Evolutionary conservation across 2,113 vertebrate genomes (phyloP), one percentile per base, ranked within the genome.

Genomic region (Shinisaurus crocodilurus): DNA sequence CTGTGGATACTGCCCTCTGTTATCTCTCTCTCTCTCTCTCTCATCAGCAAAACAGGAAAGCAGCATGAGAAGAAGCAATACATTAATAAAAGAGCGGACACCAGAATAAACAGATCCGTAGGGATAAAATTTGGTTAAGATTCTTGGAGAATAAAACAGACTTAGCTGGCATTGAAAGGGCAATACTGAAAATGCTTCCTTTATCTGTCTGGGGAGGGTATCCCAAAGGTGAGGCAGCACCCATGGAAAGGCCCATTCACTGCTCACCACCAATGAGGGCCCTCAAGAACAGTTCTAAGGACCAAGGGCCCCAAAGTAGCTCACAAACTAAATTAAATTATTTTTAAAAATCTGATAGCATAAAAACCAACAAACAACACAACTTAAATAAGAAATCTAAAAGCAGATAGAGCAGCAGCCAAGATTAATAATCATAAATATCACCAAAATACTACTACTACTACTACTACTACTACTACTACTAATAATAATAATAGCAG

Each of bases 51-150:
- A n/a, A n/a, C 32, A 85, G 83, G 70, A 48, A 85, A 70, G n/a
- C 25, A 70, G 48, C 65, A 48, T 18, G 3, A 70, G 43, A 37
- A 85, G 65, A 18, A 29, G 37, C 57, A 85, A n/a, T 18, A 34
- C 48, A 70, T 85, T 65, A 85, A 85, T 85, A 48, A 32, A 43
- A n/a, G 29, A 70, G 65, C 83, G 34, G 65, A 34, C 45, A 69
- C 43, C 32, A 70, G 48, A 85, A 85, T 85, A 85, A 70, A 85
- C n/a, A n/a, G n/a, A n/a, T n/a, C n/a, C n/a, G n/a, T n/a, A 85
- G 43, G 37, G 43, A 48, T 48, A 45, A 85, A 85, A 85, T 34
- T 67, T 48, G 43, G 40, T 85, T 85, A 70, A 70, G n/a, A 70
- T 40, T 16, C 45, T n/a, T 34, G 65, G 63, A 34, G 45, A 70